Percentiles rank a stretch among this genome's conserved stretches.
Conservation (phyloP, 2,888 invertebrate species). For the Tridacna gigas region DNA sequence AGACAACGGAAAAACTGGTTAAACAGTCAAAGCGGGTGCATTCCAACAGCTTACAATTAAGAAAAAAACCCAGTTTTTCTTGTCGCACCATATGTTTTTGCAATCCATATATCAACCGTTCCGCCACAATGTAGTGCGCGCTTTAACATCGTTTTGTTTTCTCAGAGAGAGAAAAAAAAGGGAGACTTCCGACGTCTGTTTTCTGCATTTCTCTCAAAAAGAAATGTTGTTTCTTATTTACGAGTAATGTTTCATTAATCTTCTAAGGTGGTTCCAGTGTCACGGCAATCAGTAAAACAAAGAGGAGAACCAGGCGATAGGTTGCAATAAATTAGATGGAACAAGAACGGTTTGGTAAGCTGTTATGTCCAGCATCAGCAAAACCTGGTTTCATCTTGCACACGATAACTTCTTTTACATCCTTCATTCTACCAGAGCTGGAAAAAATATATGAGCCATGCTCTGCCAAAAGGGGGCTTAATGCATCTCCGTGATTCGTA, state of each 20-base stretch:
- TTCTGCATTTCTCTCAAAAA: slow-evolving; percentile 47
- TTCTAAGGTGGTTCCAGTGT: slow-evolving; percentile 42
- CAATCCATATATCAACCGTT: slow-evolving; percentile 22
- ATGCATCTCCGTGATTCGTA: too few relatives aligned
- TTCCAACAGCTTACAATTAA: neutral
- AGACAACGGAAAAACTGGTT: neutral
- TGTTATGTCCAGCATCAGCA: neutral
- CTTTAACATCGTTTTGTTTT: slow-evolving; percentile 40
- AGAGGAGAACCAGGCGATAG: slow-evolving; percentile 2
- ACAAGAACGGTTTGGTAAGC: neutral
- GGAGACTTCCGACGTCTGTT: slow-evolving; percentile 50
- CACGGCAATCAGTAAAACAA: neutral
- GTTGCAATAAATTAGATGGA: slow-evolving; percentile 5
- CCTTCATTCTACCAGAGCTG: too few relatives aligned
- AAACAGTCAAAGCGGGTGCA: neutral
- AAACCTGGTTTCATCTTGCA: too few relatives aligned
- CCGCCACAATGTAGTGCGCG: slow-evolving; percentile 23
- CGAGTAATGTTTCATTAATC: slow-evolving; percentile 46
- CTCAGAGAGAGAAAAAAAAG: slow-evolving; percentile 36
- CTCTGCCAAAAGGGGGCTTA: too few relatives aligned
- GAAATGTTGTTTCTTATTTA: slow-evolving; percentile 39
- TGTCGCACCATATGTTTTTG: slow-evolving; percentile 26
- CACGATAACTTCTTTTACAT: too few relatives aligned
- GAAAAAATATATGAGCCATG: too few relatives aligned
- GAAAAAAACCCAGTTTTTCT: neutral